Evolutionary conservation across 2,888 invertebrate genomes (phyloP).

Genomic region (Cataglyphis rosenhaueri): DNA sequence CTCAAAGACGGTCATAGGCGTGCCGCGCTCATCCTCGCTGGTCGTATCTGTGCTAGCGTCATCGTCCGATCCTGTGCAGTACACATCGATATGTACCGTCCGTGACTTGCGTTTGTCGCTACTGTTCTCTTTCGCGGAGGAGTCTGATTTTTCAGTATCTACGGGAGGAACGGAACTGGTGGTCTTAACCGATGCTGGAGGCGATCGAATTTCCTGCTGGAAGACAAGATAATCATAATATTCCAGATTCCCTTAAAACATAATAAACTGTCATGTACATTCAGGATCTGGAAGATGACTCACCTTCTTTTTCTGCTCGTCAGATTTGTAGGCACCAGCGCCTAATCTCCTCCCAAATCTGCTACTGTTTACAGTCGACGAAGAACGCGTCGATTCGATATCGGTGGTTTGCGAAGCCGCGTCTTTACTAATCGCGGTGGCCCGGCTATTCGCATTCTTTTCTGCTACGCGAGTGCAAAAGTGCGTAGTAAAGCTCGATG

Average conservation of each 20-base stretch:
- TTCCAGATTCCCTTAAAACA: neutral
- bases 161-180: conserved; percentile 61
- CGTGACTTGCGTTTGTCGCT: conserved; percentile 86
- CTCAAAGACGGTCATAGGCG: conserved; percentile 89
- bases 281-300: conserved; percentile 25
- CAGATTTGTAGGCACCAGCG: conserved; percentile 59
- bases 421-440: conserved; percentile 83
- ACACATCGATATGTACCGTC: conserved; percentile 91
- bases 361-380: conserved; percentile 67
- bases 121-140: conserved; percentile 74
- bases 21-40: conserved; percentile 84
- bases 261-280: neutral
- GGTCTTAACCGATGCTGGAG: conserved; percentile 65
- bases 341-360: conserved; percentile 68
- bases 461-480: conserved; percentile 82
- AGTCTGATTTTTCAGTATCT: conserved; percentile 70
- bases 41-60: conserved; percentile 83
- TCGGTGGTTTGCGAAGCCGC: conserved; percentile 87
- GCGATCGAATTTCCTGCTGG: conserved; percentile 67
- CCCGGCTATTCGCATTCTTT: conserved; percentile 75
- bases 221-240: conserved; percentile 41
- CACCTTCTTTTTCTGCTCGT: conserved; percentile 76
- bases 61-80: conserved; percentile 89
- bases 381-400: conserved; percentile 74
- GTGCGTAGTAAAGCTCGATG: conserved; percentile 80